Evolutionary conservation across 2,113 vertebrate species (phyloP), one percentile per base, ranked within the genome.

Genomic region (Perca flavescens): DNA sequence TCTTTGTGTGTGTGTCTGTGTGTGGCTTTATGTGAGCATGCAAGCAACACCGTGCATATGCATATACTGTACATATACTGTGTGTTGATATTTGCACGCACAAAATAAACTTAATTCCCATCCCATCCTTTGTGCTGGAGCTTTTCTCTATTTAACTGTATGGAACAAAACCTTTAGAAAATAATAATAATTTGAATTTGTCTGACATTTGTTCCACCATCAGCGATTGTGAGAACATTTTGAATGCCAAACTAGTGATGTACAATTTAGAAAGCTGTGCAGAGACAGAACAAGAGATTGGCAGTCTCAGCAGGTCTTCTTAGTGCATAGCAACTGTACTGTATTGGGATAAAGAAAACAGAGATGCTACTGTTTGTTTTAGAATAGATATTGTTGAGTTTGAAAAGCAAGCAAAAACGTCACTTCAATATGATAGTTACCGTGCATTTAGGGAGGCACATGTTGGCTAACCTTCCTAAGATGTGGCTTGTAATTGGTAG

Each of bases 11-110:
- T 25, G 28, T 63, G 49, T 43, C 28, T 22, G 17, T 28, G 28
- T 69, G 54, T 58, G 50, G 25, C 50, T 62, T 19, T 62, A n/a
- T 54, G 25, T 64, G 61, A 60, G 62, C 15, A 64, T 21, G 17
- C 16, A 74, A 14, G 14, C 31, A 9, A 22, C 2, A 61, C 2
- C 10, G 8, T 68, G 15, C 50, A 4, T 57, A 17, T 70, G 2
- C 46, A 13, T 25, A 49, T 14, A 43, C 60, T 69, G 65, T 53
- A 34, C 12, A 63, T 14, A 43, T 36, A 25, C 25, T 25, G 46
- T 46, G 16, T 25, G 53, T 36, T 63, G 1, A 49, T 22, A 57
- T 22, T 36, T 56, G 10, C 36, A 40, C 50, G 6, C 12, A 50
- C 21, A 19, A 3, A 36, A 57, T 60, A 49, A 61, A 50, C 28